Base-by-base conservation (phyloP, 2,797 vertebrate species). In the Sebastes baramenuke region DNA sequence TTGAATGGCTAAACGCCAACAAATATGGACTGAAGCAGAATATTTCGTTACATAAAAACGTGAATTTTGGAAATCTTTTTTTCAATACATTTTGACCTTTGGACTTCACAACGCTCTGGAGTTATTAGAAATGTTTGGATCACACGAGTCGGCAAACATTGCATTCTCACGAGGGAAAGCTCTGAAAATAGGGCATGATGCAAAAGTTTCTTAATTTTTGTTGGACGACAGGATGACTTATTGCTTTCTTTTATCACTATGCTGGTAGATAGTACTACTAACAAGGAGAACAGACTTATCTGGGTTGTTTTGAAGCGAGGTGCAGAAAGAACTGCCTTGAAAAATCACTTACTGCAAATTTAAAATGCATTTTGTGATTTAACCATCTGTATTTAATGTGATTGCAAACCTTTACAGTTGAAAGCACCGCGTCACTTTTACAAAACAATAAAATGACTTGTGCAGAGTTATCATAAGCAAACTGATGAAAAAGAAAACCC, bases 381-480 rank as follows among this genome's bases (percentile, higher is more conserved):
- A 89, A 77, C 54, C 52, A 58, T 73, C 58, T 79, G 70, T 81
- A 75, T 84, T 75, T 58, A 86, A 86, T 81, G 65, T 62, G 68
- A 79, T 66, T 66, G 66, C 67, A n/a, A 55, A 72, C 42, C 38
- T 81, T 79, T 67, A 61, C 49, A 75, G 70, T 64, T 52, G 69
- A 58, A 72, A 83, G 34, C 32, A 38, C 59, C 10, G 25, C 7
- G 67, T 32, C 61, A 71, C 25, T 72, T 77, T 83, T 42, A 68
- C 46, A 78, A 83, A 80, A 85, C 42, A 83, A 84, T 67, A 22
- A 78, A 83, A 73, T 66, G n/a, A 61, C 72, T 79, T 67, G n/a
- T 24, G 25, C 27, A 20, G 30, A 75, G 72, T 81, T 72, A 80
- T 86, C 59, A 84, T 66, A 81, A 61, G 62, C 61, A 84, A 88